Evolutionary conservation across 64 coral and sea anemone species (phyloP), one percentile per base, ranked within the genome.

Genomic region (Dendrophyllia cribrosa): DNA sequence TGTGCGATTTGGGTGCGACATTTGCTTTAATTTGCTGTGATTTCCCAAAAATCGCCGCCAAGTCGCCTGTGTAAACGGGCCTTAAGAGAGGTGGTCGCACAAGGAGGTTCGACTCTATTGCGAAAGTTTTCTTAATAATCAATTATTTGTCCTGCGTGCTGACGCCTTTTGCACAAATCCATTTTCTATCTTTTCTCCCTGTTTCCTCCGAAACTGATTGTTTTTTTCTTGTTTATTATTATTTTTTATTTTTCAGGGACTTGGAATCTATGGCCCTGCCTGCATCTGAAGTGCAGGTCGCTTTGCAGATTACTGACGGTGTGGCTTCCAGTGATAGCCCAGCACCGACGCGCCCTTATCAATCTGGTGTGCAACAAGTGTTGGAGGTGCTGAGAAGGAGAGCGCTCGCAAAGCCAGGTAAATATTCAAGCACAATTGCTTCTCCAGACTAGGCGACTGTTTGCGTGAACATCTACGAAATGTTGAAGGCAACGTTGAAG

Each of bases 321-420:
- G 43, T 68, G 44, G 60, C 59, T 4, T 84, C 80, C 46, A 45
- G 15, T 17, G 80, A 68, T 4, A 19, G 61, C 9, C 44, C 46
- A 9, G 20, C 47, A 14, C 6, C 72, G 20, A 45, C 72, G 0
- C 72, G 43, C 67, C 8, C 45, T 24, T 51, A 44, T 80, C 77
- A 84, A 26, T 51, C 80, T 21, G 47, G 62, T 20, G 44, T 84
- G 11, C 80, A 84, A 20, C 80, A 68, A 84, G 80, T 84, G 44
- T 43, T 84, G n/a, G 80, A 84, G 21, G 43, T 84, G 19, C n/a
- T 84, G 17, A 84, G 45, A 23, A 84, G 67, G 20, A 67, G 17
- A 23, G 17, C 46, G n/a, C 62, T 21, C 2, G 9, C 50, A 47
- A 61, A 84, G 19, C 5, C 80, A 23, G 80, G 80, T 84, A 67